phyloP scores from a whole-genome alignment of 2,888 invertebrate genomes.

The Orchesella flavescens region DNA sequence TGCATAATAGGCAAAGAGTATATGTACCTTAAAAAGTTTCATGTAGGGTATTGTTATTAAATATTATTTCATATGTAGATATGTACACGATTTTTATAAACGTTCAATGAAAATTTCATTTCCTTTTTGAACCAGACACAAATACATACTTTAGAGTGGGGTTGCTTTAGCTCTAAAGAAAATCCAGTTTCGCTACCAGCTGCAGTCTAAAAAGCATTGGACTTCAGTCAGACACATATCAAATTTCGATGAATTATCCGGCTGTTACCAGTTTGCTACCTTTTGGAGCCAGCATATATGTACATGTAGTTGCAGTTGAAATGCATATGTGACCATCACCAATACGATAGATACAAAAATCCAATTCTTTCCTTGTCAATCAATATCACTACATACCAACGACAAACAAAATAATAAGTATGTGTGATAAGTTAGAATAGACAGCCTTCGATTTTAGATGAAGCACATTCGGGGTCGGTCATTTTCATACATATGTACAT shows the following conservation, averaged over 20 bases:
- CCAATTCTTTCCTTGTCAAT: background rate
- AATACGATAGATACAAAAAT: background rate
- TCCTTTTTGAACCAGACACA: background rate
- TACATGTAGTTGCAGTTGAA: background rate
- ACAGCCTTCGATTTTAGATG: background rate
- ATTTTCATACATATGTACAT: too few relatives aligned
- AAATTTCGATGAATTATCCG: background rate
- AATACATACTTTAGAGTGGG: background rate
- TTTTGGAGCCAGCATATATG: background rate
- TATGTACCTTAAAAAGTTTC: background rate
- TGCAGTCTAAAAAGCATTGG: background rate
- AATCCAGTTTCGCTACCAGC: conserved; percentile 28
- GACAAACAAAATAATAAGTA: background rate
- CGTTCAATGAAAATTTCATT: too few relatives aligned
- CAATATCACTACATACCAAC: background rate
- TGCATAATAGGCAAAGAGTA: too few relatives aligned
- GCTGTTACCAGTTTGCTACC: background rate
- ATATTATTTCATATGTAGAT: background rate
- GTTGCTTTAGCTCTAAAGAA: conserved; percentile 5
- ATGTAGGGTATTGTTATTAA: background rate
- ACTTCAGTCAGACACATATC: background rate
- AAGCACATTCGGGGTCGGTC: too few relatives aligned
- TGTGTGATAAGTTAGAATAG: background rate
- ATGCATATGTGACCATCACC: background rate
- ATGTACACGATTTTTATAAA: background rate